Base-by-base conservation (phyloP, 1,140 invertebrate species). In the Lethrus apterus region DNA sequence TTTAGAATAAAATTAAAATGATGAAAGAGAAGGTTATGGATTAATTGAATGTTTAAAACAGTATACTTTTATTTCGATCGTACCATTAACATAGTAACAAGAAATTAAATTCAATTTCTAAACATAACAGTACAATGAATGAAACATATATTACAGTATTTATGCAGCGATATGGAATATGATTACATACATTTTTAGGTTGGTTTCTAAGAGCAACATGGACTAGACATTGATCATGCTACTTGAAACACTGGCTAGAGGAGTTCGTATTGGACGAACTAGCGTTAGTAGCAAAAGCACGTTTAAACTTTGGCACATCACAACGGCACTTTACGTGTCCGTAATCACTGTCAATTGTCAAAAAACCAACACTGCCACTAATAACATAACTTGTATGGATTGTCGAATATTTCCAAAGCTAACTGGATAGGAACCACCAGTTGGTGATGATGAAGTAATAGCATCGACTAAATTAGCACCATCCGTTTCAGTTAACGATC, bases 261-360 rank as follows among this genome's bases (percentile, higher is more conserved):
- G 26, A 29, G 20, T 48, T 35, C 18, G 11, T 59, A 52, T n/a
- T n/a, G n/a, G n/a, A n/a, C n/a, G n/a, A n/a, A n/a, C 48, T 50
- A 60, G 55, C 59, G 50, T 55, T 56, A 52, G 44, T 58, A 59
- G 62, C 62, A 55, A 66, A n/a, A 66, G 64, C 64, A 64, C 59
- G 55, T 56, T 48, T 60, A 62, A 54, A 58, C n/a, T 64, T 66
- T 66, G 64, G 64, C 64, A 66, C 64, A 64, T 66, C 60, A 64
- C 62, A 57, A 52, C 46, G 51, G 51, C 38, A 26, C 38, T 15
- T n/a, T n/a, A 23, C 38, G 15, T 41, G 13, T 4, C 15, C 18
- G 31, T 15, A 9, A 4, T 8, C 42, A 52, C 17, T 31, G 51
- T 26, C 18, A 44, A 20, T 45, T 30, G 34, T 51, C 46, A 42